phyloP scores from a whole-genome alignment of 2,113 vertebrate species.

The Gavia stellata region DNA sequence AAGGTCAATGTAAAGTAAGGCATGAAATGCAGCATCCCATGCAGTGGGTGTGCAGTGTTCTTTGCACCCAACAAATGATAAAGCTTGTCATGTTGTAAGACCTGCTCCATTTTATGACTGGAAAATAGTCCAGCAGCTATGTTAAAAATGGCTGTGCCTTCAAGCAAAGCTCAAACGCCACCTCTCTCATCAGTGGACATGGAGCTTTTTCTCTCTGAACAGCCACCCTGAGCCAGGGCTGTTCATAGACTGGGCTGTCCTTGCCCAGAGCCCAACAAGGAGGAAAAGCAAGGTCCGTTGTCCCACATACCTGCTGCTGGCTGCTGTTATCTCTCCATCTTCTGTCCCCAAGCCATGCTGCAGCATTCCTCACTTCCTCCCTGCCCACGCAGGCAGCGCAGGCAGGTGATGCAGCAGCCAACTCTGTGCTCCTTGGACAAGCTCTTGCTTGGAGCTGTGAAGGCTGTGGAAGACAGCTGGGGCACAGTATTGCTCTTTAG shows the following conservation, averaged over 20 bases:
- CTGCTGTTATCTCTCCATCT: not conserved
- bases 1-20: not conserved
- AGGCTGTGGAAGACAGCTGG: not conserved
- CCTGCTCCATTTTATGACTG: not conserved
- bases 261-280: fast-evolving
- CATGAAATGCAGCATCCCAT: not conserved
- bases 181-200: not conserved
- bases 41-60: not conserved
- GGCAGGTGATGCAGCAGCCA: fast-evolving
- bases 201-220: not conserved
- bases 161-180: not conserved
- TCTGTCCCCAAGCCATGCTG: not conserved
- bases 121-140: not conserved
- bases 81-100: not conserved
- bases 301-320: fast-evolving
- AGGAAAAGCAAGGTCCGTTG: not conserved
- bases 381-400: not conserved
- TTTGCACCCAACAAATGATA: not conserved
- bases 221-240: not conserved
- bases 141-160: not conserved
- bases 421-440: not conserved
- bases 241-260: not conserved
- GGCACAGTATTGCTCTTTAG: fast-evolving
- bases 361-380: not conserved
- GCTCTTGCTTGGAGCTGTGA: not conserved